Percentiles rank a stretch among this genome's conserved stretches.
These are phyloP conservation scores for Meta bourneti DNA, from an alignment of 2,888 invertebrate genomes.

Conservation along the genomic window DNA sequence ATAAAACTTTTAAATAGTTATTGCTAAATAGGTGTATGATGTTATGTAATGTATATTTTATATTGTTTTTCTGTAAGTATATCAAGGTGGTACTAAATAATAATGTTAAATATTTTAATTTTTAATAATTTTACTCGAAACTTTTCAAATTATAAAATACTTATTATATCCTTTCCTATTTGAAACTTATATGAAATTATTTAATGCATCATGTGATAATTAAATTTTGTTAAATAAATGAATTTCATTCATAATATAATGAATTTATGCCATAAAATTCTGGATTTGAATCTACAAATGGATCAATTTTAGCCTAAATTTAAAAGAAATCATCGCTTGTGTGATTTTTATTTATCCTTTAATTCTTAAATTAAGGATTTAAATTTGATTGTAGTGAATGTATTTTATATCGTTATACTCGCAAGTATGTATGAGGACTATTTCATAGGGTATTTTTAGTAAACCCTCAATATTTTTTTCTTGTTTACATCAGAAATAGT, in stretches of 20 bases:
- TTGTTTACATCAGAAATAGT: too few species aligned
- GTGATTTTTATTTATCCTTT: not conserved
- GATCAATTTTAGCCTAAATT: constrained; percentile 1
- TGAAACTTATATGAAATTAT: not conserved
- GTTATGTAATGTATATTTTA: too few species aligned
- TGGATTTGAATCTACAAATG: constrained; percentile 76
- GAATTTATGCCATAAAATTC: constrained; percentile 19
- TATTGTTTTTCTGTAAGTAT: too few species aligned
- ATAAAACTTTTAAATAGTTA: too few species aligned
- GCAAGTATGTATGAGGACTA: constrained; percentile 72
- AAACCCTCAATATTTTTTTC: too few species aligned
- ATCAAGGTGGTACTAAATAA: too few species aligned
- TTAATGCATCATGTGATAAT: not conserved
- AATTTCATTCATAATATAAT: not conserved
- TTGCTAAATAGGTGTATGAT: too few species aligned
- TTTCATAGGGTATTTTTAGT: not conserved
- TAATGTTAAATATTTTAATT: too few species aligned
- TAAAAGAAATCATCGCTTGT: constrained; percentile 1
- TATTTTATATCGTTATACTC: not conserved
- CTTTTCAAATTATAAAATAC: too few species aligned
- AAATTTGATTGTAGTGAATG: constrained; percentile 5
- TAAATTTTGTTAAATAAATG: not conserved
- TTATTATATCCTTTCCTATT: not conserved
- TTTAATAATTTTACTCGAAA: too few species aligned
- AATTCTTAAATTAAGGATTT: not conserved